Evolutionary conservation across 2,888 invertebrate genomes (phyloP).

Genomic region (Erebia ligea): DNA sequence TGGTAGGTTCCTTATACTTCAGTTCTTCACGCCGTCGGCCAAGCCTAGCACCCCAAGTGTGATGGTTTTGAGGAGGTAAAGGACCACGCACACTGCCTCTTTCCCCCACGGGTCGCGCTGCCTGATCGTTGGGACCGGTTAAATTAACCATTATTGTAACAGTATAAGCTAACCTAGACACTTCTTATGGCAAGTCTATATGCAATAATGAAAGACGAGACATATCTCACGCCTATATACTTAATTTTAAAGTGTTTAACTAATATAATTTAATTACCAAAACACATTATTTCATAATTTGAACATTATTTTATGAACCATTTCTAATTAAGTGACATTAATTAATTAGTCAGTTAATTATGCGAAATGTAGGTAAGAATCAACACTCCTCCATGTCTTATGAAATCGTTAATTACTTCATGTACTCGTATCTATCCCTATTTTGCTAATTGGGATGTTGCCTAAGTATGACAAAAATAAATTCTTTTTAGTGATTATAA

Average conservation of each 20-base stretch:
- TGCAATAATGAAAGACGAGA: background rate
- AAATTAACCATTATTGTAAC: constrained; percentile 31
- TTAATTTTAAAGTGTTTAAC: background rate
- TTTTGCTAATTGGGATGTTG: too few relatives aligned
- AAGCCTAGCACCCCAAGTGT: constrained; percentile 35
- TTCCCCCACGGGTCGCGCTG: constrained; percentile 22
- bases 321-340: background rate
- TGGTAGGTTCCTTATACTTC: constrained; percentile 33
- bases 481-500: too few relatives aligned
- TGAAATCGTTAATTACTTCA: background rate
- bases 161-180: background rate
- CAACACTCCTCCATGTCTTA: background rate
- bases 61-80: constrained; percentile 33
- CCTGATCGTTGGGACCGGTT: constrained; percentile 19
- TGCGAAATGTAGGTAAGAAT: background rate
- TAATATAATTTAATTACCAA: background rate
- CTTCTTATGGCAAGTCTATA: background rate
- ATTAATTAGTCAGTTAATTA: background rate
- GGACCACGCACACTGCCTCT: constrained; percentile 16
- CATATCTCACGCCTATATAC: background rate
- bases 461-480: too few relatives aligned
- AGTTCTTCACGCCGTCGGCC: constrained; percentile 31
- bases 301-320: background rate
- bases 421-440: background rate
- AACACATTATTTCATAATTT: background rate